Evolutionary conservation across 2,888 invertebrate genomes (phyloP).

Genomic region (Formica aserva): DNA sequence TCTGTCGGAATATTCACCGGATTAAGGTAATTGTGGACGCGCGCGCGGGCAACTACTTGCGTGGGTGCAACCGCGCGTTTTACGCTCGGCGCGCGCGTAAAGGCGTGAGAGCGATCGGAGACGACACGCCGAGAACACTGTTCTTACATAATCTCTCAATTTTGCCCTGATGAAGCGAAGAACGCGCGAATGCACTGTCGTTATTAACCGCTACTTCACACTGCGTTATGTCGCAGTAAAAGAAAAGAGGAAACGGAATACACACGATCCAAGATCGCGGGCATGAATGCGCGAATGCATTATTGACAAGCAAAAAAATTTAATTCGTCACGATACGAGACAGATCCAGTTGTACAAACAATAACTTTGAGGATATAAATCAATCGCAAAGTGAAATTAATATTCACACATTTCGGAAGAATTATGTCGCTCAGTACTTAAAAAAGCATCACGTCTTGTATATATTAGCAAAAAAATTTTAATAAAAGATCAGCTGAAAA

Average conservation of each 20-base stretch:
- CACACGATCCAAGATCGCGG: background rate
- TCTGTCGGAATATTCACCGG: slow-evolving; percentile 84
- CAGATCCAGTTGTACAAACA: slow-evolving; percentile 37
- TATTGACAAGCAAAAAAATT: background rate
- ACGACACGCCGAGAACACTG: slow-evolving; percentile 26
- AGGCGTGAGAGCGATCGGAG: slow-evolving; percentile 73
- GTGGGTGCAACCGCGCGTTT: slow-evolving; percentile 56
- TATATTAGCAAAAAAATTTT: background rate
- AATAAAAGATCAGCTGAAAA: background rate
- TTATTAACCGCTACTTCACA: background rate
- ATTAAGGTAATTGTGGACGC: slow-evolving; percentile 84
- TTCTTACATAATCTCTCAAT: slow-evolving; percentile 46
- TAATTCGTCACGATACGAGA: slow-evolving; percentile 6
- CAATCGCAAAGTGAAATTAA: slow-evolving; percentile 30
- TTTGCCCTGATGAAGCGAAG: background rate
- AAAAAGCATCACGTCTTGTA: background rate
- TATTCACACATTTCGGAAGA: slow-evolving; percentile 26
- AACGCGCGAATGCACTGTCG: background rate
- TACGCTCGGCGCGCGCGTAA: slow-evolving; percentile 51
- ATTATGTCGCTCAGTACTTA: background rate
- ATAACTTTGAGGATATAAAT: slow-evolving; percentile 34
- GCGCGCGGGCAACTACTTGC: slow-evolving; percentile 72
- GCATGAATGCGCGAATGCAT: background rate
- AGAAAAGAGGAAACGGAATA: background rate
- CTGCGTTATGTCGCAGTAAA: background rate